Evolutionary conservation across 2,888 invertebrate genomes (phyloP).

Genomic region (Leptinotarsa peninsularis): DNA sequence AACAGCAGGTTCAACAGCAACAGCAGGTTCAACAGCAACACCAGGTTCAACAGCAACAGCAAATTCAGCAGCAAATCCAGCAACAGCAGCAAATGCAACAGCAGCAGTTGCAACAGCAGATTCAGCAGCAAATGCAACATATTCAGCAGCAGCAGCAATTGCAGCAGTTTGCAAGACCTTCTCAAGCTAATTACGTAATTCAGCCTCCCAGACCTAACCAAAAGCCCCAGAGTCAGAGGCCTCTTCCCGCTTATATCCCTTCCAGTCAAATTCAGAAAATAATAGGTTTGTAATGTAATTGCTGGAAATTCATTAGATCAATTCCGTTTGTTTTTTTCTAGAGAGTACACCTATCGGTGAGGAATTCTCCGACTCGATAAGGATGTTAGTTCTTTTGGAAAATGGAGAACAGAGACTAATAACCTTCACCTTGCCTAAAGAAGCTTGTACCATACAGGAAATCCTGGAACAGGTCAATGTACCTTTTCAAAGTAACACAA

Average conservation of each 20-base stretch:
- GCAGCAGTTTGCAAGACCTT: constrained; percentile 48
- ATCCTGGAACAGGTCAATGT: constrained; percentile 83
- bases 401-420: constrained; percentile 85
- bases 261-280: constrained; percentile 62
- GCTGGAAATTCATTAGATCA: not conserved
- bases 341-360: constrained; percentile 66
- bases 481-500: constrained; percentile 76
- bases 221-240: constrained; percentile 51
- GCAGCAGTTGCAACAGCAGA: constrained; percentile 54
- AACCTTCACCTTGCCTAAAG: constrained; percentile 84
- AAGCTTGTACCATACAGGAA: constrained; percentile 85
- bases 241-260: constrained; percentile 59
- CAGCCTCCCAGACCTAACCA: constrained; percentile 53
- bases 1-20: constrained; percentile 38
- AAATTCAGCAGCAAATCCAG: constrained; percentile 38
- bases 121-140: constrained; percentile 44
- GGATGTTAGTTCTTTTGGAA: constrained; percentile 82
- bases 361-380: constrained; percentile 75
- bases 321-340: constrained; percentile 21
- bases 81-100: constrained; percentile 40
- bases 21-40: constrained; percentile 36
- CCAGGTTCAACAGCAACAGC: constrained; percentile 45
- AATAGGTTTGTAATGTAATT: constrained; percentile 56
- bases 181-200: constrained; percentile 57
- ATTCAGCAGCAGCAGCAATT: constrained; percentile 54